These are phyloP conservation scores for Hydrochoerus hydrochaeris DNA, from an alignment of 2,113 vertebrate species.

Conservation along the genomic window DNA sequence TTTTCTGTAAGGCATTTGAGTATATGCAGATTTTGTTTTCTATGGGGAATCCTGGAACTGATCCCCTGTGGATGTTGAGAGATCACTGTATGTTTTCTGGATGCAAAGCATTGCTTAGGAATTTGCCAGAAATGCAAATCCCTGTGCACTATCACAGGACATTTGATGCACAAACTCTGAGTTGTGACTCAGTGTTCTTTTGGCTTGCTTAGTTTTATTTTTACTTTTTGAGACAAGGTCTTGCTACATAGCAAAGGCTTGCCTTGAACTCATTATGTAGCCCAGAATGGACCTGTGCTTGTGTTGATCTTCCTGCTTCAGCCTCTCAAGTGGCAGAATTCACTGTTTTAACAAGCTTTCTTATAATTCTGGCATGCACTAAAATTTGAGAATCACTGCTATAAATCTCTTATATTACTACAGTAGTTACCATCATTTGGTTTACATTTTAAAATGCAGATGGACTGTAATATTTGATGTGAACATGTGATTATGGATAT, in stretches of 20 bases:
- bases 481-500: neutral
- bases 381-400: conserved; percentile 20
- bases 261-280: neutral
- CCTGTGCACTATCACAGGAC: neutral
- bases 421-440: neutral
- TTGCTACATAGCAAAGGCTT: neutral
- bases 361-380: conserved; percentile 12
- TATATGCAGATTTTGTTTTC: neutral
- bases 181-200: neutral
- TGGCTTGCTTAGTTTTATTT: neutral
- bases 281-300: neutral
- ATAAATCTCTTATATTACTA: neutral
- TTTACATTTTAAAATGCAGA: conserved; percentile 24
- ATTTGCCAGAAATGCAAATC: conserved; percentile 36
- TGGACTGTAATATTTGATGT: neutral
- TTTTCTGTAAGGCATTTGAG: neutral
- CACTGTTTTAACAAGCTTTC: neutral
- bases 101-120: neutral
- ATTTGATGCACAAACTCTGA: conserved; percentile 30
- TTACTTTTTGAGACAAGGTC: neutral
- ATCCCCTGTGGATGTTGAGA: neutral
- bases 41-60: neutral
- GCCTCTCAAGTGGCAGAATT: neutral
- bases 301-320: neutral
- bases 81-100: neutral